Conservation (phyloP, 2,797 vertebrate species). For the Sarcophilus harrisii region DNA sequence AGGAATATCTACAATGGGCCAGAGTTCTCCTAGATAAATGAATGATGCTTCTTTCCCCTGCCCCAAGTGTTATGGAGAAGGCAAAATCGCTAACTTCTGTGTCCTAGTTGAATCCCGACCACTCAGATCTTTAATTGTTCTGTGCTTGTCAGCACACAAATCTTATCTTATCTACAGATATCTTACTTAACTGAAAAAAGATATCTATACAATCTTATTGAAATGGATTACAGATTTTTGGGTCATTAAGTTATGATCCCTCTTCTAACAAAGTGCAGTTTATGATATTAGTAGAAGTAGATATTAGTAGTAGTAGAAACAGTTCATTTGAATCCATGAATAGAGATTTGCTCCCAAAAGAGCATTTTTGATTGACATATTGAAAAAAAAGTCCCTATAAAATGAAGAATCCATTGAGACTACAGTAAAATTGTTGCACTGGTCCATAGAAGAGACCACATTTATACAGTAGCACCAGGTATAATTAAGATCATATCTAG, state of each 20-base stretch:
- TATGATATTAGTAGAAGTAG: slow-evolving; percentile 25
- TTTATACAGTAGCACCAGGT: slow-evolving; percentile 23
- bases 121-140: not conserved
- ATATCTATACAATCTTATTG: not conserved
- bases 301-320: not conserved
- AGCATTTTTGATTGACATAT: slow-evolving; percentile 20
- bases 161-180: slow-evolving; percentile 52
- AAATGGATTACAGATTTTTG: not conserved
- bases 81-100: not conserved
- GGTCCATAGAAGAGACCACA: slow-evolving; percentile 42
- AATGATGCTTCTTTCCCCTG: not conserved
- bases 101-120: not conserved
- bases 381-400: not conserved
- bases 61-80: not conserved
- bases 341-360: slow-evolving; percentile 6
- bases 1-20: not conserved
- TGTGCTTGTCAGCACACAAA: slow-evolving; percentile 52
- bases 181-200: not conserved
- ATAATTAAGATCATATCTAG: slow-evolving; percentile 55
- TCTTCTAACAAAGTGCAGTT: slow-evolving; percentile 26
- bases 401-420: slow-evolving; percentile 52
- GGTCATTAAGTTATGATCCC: not conserved
- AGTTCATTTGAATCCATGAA: slow-evolving; percentile 44
- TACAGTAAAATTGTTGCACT: slow-evolving; percentile 42
- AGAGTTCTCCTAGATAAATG: not conserved